Percentiles rank a stretch among this genome's conserved stretches.
phyloP scores from a whole-genome alignment of 2,888 invertebrate species.

The Stramonita haemastoma region DNA sequence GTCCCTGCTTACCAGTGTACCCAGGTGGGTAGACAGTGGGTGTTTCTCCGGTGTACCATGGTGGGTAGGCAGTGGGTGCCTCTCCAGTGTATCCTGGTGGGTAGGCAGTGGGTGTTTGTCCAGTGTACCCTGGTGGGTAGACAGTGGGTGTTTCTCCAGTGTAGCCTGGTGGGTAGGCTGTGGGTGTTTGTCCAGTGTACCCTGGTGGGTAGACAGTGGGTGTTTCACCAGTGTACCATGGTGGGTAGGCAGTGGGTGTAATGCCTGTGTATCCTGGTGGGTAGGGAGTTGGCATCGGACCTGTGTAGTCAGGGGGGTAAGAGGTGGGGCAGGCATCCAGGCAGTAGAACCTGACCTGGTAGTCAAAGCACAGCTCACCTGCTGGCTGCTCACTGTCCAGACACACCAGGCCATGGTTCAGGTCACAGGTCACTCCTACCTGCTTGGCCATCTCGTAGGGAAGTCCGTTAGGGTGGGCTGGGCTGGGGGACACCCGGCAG shows the following conservation, averaged over 20 bases:
- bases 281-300: slow-evolving; percentile 51
- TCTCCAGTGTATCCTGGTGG: slow-evolving; percentile 37
- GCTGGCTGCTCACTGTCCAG: slow-evolving; percentile 56
- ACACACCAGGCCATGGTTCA: slow-evolving; percentile 65
- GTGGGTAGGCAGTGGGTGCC: slow-evolving; percentile 27
- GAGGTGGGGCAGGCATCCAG: slow-evolving; percentile 49
- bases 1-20: slow-evolving; percentile 24
- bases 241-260: slow-evolving; percentile 50
- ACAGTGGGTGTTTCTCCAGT: slow-evolving; percentile 22
- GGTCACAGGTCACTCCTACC: slow-evolving; percentile 86
- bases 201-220: slow-evolving; percentile 34
- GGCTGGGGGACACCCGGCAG: slow-evolving; percentile 84
- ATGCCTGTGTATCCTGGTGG: slow-evolving; percentile 47
- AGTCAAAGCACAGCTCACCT: slow-evolving; percentile 67
- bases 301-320: slow-evolving; percentile 46
- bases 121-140: slow-evolving; percentile 30
- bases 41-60: slow-evolving; percentile 26
- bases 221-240: slow-evolving; percentile 38
- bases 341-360: slow-evolving; percentile 74
- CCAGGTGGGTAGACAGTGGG: slow-evolving; percentile 30
- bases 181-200: slow-evolving; percentile 33
- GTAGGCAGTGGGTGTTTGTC: slow-evolving; percentile 33
- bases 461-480: slow-evolving; percentile 81
- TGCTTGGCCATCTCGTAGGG: slow-evolving; percentile 81
- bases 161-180: slow-evolving; percentile 29